phyloP scores from a whole-genome alignment of 2,113 vertebrate genomes.

The Pongo pygmaeus region DNA sequence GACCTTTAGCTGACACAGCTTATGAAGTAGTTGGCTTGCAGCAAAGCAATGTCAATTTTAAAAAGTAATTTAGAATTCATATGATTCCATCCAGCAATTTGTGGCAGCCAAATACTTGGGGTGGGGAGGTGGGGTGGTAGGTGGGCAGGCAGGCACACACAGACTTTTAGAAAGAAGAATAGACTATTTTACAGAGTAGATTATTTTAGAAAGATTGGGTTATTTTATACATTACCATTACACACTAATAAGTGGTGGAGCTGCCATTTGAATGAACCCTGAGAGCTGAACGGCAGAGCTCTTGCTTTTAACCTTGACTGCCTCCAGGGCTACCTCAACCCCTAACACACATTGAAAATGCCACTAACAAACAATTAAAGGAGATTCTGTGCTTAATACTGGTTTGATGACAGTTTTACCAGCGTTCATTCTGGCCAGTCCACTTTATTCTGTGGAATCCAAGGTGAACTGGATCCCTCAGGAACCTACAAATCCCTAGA shows the following conservation, averaged over 20 bases:
- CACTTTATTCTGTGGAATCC: neutral
- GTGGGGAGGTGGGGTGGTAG: neutral
- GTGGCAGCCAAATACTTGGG: constrained; percentile 18
- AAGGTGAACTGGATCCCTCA: neutral
- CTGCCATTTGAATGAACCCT: neutral
- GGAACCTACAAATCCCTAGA: neutral
- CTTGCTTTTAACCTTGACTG: neutral
- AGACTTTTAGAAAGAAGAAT: constrained; percentile 1
- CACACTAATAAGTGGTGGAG: neutral
- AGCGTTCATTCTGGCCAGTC: neutral
- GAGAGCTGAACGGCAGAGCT: neutral
- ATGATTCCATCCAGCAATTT: constrained; percentile 24
- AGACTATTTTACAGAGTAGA: constrained; percentile 33
- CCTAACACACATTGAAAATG: neutral
- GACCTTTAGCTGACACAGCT: constrained; percentile 67
- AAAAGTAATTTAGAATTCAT: constrained; percentile 74
- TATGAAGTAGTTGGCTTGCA: constrained; percentile 74
- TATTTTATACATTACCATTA: neutral
- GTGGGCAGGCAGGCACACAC: neutral
- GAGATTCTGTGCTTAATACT: neutral
- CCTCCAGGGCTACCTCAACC: neutral
- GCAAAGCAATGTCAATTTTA: constrained; percentile 60
- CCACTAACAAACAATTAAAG: neutral
- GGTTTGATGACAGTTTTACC: neutral
- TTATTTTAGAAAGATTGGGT: constrained; percentile 23